Base-by-base conservation (phyloP, 2,888 invertebrate genomes). In the Linyphia triangularis region DNA sequence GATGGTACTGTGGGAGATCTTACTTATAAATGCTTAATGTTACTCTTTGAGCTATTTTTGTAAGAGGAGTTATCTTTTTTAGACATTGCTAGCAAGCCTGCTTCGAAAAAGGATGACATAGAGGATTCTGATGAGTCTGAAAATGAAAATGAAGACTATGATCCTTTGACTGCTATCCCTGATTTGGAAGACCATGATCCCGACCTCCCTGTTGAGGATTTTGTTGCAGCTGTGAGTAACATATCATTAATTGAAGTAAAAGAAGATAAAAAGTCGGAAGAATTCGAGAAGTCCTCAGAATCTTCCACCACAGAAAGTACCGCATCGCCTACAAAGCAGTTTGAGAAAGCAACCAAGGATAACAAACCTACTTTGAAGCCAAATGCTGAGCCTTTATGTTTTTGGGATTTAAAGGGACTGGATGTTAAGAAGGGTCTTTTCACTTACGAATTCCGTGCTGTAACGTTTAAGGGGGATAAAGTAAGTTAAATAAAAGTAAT, bases 391-490 rank as follows among this genome's bases (percentile, higher is more conserved):
- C 33, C 57, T 28, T 9, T 75, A 16, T 83, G 88, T 33, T 70
- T 26, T 30, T 88, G 88, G 88, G 86, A 91, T 30, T 7, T 85
- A 69, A 72, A 88, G 7, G 40, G 43, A 37, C 24, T 51, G 61
- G 75, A 89, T 19, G 89, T 92, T 30, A 90, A 86, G 10, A 89
- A 85, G n/a, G 89, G 90, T 5, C 90, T 92, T 43, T 91, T 91
- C 57, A 30, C 72, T 10, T 92, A 92, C 89, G 84, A 88, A n/a
- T 93, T 93, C 90, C 89, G 91, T 22, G 89, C 91, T 59, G 88
- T 92, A 0, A 91, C 91, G 24, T 91, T 92, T 33, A 91, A 91
- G 26, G 91, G 91, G 30, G 91, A 91, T 75, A 90, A 91, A 90
- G 92, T 92, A 89, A 89, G 88, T 84, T 51, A 30, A 43, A 33